Evolutionary conservation across 2,113 vertebrate genomes (phyloP), one percentile per base, ranked within the genome.

Genomic region (Orientallactaga bullata): DNA sequence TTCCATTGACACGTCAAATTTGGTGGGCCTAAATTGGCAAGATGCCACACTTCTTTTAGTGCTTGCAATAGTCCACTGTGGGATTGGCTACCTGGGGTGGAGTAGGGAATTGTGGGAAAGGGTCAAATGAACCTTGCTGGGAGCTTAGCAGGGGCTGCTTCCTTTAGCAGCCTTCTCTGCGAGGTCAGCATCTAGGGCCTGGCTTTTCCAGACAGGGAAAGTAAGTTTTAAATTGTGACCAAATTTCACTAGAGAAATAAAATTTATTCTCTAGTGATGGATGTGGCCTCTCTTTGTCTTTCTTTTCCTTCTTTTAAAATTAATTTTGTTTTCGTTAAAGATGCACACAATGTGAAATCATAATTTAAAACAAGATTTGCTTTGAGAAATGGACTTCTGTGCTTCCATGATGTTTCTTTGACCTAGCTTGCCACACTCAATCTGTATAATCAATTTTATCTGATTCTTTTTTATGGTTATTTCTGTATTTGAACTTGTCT

Each of bases 241-340:
- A 89, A 18, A 11, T 83, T 83, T 68, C 51, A 32, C 10, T 74
- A 90, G 61, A 51, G 21, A 73, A 82, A 9, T 17, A 2, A 18
- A 37, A 6, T 51, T 39, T 13, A 28, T 24, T 7, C 16, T 35
- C 8, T 18, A 73, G 65, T 60, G 73, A 47, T 3, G 17, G 73
- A 47, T 3, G 17, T 15, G 17, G 1, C 11, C 42, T 84, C 24
- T 60, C 30, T 82, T 63, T 6, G 72, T 58, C 78, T 87, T 61
- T 66, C 32, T 89, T 66, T 61, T 66, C 32, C 86, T 66, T 2
- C 16, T 68, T 68, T 78, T 28, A 26, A 77, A 74, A 69, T 69
- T 32, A 35, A 13, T 72, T 74, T 84, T 73, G 23, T 72, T 90
- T 72, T 80, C 26, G n/a, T 74, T 37, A 94, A 69, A 88, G 51